Evolutionary conservation across 2,888 invertebrate genomes (phyloP).

Genomic region (Drosophila infuscata): DNA sequence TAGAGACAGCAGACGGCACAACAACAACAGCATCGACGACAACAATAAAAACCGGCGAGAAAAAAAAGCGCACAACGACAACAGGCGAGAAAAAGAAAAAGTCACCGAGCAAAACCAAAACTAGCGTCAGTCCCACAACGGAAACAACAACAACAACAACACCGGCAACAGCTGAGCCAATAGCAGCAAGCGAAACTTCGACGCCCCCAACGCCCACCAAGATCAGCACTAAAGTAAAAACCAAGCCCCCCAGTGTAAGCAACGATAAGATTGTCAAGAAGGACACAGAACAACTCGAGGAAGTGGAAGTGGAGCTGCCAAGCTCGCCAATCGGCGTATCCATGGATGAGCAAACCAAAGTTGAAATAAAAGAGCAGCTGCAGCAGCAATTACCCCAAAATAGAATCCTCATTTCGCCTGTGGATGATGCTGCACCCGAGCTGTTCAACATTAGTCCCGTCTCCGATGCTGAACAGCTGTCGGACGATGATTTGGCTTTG

Average conservation of each 20-base stretch:
- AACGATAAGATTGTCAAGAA: constrained; percentile 18
- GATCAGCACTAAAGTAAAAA: constrained; percentile 39
- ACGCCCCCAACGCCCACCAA: constrained; percentile 45
- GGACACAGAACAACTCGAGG: constrained; percentile 9
- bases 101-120: constrained; percentile 64
- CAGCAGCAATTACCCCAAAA: constrained; percentile 39
- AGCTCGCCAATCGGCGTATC: constrained; percentile 15
- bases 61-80: constrained; percentile 53
- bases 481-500: constrained; percentile 84
- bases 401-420: constrained; percentile 53
- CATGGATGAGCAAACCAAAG: constrained; percentile 50
- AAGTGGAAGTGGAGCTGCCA: constrained; percentile 19
- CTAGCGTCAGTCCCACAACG: constrained; percentile 27
- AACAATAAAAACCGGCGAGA: constrained; percentile 39
- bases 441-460: constrained; percentile 81
- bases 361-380: constrained; percentile 50
- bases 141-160: constrained; percentile 1
- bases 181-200: not conserved
- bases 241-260: constrained; percentile 30
- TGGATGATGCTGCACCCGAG: constrained; percentile 63
- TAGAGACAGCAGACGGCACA: constrained; percentile 17
- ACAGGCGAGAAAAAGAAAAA: constrained; percentile 67
- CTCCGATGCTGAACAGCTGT: constrained; percentile 81
- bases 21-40: constrained; percentile 6
- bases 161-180: constrained; percentile 13